Evolutionary conservation across 2,113 vertebrate genomes (phyloP).

Genomic region (Periophthalmus modestus): DNA sequence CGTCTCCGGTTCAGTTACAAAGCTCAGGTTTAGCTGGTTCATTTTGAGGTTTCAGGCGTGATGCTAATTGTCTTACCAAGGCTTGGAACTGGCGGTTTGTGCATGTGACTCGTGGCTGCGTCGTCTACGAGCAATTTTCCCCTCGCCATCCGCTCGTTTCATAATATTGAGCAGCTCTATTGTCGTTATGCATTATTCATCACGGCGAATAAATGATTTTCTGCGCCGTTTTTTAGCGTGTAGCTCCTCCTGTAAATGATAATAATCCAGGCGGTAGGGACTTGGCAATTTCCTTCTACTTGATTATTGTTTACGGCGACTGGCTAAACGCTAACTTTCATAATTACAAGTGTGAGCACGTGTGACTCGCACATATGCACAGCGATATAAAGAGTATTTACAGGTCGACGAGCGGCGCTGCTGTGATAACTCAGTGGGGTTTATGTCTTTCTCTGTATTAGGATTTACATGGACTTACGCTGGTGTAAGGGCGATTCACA

Average conservation of each 20-base stretch:
- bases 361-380: constrained; percentile 1
- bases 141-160: neutral
- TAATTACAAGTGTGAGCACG: constrained; percentile 4
- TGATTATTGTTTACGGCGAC: constrained; percentile 5
- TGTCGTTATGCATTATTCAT: neutral
- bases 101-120: neutral
- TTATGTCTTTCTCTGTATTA: neutral
- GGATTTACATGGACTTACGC: neutral
- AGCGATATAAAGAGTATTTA: constrained; percentile 5
- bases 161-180: neutral
- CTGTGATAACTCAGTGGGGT: neutral
- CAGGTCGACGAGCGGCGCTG: neutral
- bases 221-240: neutral
- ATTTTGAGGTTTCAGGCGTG: neutral
- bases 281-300: constrained; percentile 7
- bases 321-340: constrained; percentile 8
- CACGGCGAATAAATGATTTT: neutral
- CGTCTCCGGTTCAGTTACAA: constrained; percentile 13
- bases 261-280: constrained; percentile 1
- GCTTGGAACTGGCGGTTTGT: neutral
- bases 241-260: constrained; percentile 6
- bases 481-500: neutral
- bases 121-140: neutral
- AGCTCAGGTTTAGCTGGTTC: neutral
- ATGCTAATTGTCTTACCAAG: neutral